Evolutionary conservation across 2,113 vertebrate genomes (phyloP), one percentile per base, ranked within the genome.

Genomic region (Neodon shergylaensis): DNA sequence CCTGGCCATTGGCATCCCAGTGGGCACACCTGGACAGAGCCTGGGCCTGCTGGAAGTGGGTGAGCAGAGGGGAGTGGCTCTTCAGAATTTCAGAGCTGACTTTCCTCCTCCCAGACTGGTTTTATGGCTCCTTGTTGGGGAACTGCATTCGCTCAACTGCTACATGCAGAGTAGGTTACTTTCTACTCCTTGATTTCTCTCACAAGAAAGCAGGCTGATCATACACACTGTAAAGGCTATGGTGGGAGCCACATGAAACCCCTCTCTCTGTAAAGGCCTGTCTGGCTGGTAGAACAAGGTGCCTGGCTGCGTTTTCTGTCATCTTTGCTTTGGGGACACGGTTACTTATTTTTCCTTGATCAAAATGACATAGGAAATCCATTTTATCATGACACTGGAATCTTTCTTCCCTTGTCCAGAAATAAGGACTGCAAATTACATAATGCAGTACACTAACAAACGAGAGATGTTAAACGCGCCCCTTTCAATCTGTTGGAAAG

Each of bases 381-480:
- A 96, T 84, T 94, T 95, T 92, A n/a, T 86, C 12, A 44, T 47
- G 65, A 72, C 3, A 77, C 82, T 95, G 73, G 49, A 65, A 22
- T 94, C 73, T 90, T 94, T 5, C 58, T 92, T 89, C 19, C 79
- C 96, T 70, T 78, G 10, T 89, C n/a, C 61, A 88, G 61, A 95
- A n/a, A n/a, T n/a, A n/a, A n/a, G n/a, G n/a, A 73, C 72, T 79
- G 54, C n/a, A 89, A 36, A 74, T 94, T 93, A 54, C 36, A 24
- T 88, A 85, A 94, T 78, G 22, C 39, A 65, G 11, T 72, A 47
- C 79, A 68, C 49, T 88, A 73, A 74, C 61, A 89, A 92, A 83
- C 65, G 4, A 66, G 76, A 94, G 63, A 88, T 90, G 95, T 94
- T 82, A 66, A 89, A 74, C 54, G 31, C 36, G 79, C 39, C 9